phyloP scores from a whole-genome alignment of 2,113 vertebrate species.

The Mobula birostris region DNA sequence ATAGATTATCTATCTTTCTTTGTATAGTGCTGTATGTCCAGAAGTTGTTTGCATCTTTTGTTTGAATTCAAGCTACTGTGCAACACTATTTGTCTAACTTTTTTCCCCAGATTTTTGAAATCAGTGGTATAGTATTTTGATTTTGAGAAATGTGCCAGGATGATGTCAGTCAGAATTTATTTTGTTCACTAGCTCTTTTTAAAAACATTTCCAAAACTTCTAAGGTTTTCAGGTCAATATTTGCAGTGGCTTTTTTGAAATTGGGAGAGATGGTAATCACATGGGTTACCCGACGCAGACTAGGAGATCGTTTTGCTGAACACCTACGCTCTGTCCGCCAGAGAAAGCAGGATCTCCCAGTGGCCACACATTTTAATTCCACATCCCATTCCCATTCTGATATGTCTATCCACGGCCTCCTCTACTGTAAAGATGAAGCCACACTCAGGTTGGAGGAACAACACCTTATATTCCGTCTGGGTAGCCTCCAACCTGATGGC shows the following conservation, averaged over 20 bases:
- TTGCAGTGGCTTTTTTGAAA: neutral
- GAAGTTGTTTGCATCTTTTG: neutral
- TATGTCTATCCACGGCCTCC: no score
- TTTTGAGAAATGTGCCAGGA: neutral
- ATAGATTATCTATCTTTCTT: neutral
- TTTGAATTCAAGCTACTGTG: neutral
- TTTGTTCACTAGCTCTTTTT: neutral
- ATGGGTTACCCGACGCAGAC: no score
- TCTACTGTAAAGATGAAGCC: no score
- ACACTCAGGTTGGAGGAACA: no score
- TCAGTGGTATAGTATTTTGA: neutral
- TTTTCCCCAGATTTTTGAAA: neutral
- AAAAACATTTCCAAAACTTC: neutral
- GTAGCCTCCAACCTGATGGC: no score
- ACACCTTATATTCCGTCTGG: no score
- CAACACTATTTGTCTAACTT: neutral
- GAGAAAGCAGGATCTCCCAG: no score
- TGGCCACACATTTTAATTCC: no score
- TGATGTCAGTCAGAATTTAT: neutral
- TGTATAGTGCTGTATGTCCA: neutral
- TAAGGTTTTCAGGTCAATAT: neutral
- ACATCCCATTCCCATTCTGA: no score
- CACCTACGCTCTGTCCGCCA: no score
- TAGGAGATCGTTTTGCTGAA: no score
- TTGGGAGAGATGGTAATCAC: no score